Evolutionary conservation across 92 coral and sea anemone genomes (phyloP), one percentile per base, ranked within the genome.

Genomic region (Epizoanthus stellaris): DNA sequence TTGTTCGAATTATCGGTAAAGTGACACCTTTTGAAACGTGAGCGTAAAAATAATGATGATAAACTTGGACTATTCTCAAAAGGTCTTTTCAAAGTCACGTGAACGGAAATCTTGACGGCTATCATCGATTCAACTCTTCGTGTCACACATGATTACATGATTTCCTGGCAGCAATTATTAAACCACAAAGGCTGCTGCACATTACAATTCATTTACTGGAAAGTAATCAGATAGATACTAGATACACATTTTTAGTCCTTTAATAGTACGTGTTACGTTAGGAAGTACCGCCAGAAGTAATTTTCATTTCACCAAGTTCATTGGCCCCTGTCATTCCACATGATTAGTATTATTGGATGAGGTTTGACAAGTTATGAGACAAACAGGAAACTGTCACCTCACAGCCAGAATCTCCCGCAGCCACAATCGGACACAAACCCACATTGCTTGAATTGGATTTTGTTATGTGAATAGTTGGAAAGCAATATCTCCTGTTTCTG

Each of bases 21-120:
- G 0, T 64, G 83, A 79, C 70, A 79, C 72, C 83, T 42, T 64
- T 42, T 79, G 71, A 67, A 62, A 43, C 21, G 30, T 79, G 83
- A 79, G 43, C 20, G 59, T 67, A 61, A 64, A 64, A 79, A 43
- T 79, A 45, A 21, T n/a, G 39, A 4, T 43, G 72, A 79, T 40
- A 62, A 42, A 79, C 83, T 79, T 63, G 83, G 83, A 79, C 45
- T 56, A 45, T 59, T 62, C 19, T 77, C 82, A 77, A 77, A 62
- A 58, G 57, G 43, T 57, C 54, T 52, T 5, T 19, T 64, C 43
- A 63, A 5, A 42, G 53, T 63, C 83, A 79, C 83, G 83, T 79
- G 83, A 45, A 79, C 83, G 83, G 83, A 79, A 64, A 79, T 36
- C 14, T 45, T 21, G 36, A 79, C 83, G 82, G 71, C 70, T 16